Conservation (phyloP, 2,888 invertebrate genomes). For the Meghimatium bilineatum region DNA sequence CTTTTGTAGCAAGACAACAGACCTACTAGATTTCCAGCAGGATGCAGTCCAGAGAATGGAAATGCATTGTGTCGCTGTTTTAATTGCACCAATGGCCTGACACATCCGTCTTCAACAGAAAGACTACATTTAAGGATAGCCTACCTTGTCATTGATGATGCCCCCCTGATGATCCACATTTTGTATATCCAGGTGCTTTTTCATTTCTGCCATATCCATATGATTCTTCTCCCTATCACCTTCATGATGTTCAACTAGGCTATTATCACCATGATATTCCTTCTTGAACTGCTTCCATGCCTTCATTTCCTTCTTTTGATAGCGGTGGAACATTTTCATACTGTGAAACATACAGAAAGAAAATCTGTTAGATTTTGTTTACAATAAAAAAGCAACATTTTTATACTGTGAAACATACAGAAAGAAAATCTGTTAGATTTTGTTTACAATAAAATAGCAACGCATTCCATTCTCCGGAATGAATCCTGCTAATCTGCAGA, state of each 20-base stretch:
- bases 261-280: conserved; percentile 8
- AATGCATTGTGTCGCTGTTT: too few relatives aligned
- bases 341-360: conserved; percentile 23
- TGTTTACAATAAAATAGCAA: conserved; percentile 5
- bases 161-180: conserved; percentile 1
- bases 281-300: conserved; percentile 44
- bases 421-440: background rate
- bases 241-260: background rate
- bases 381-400: conserved; percentile 25
- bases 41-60: too few relatives aligned
- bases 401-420: conserved; percentile 37
- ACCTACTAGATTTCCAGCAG: too few relatives aligned
- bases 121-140: too few relatives aligned
- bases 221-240: background rate
- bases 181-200: conserved; percentile 8
- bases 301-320: conserved; percentile 47
- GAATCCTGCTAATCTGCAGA: too few relatives aligned
- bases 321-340: conserved; percentile 44
- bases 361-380: background rate
- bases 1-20: too few relatives aligned
- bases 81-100: too few relatives aligned
- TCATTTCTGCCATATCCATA: background rate
- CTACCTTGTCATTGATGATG: background rate
- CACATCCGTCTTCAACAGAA: too few relatives aligned
- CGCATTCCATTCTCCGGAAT: too few relatives aligned